phyloP scores from a whole-genome alignment of 1,140 invertebrate genomes.

The Drosophila leontia region DNA sequence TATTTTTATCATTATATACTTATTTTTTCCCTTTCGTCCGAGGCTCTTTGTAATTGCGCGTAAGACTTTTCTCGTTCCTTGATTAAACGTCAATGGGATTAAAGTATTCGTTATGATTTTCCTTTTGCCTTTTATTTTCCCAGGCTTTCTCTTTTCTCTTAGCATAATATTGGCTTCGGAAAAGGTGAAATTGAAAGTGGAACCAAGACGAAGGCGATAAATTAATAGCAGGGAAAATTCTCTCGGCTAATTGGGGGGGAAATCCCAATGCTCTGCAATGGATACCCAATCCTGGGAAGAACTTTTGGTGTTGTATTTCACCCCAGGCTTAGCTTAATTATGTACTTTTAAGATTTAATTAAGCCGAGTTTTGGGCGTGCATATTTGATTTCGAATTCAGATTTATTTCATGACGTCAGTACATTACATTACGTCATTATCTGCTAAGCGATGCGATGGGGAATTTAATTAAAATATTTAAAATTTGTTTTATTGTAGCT shows the following conservation, averaged over 20 bases:
- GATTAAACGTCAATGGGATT: slow-evolving; percentile 82
- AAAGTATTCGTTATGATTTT: slow-evolving; percentile 62
- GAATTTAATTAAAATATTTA: no score
- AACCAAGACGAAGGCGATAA: slow-evolving; percentile 13
- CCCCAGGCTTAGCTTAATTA: neutral
- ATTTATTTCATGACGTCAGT: neutral
- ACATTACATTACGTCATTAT: no score
- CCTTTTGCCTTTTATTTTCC: neutral
- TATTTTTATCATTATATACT: slow-evolving; percentile 29
- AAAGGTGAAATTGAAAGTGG: slow-evolving; percentile 33
- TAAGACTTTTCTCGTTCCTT: slow-evolving; percentile 30
- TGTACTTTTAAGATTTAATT: slow-evolving; percentile 13
- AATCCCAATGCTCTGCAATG: slow-evolving; percentile 2
- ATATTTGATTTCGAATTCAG: neutral
- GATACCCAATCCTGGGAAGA: neutral
- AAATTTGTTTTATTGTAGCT: no score
- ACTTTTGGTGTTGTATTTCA: slow-evolving; percentile 3
- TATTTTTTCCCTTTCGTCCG: neutral
- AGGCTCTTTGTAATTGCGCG: slow-evolving; percentile 31
- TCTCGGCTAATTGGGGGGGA: neutral
- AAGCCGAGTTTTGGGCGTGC: neutral
- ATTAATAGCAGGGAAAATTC: slow-evolving; percentile 19
- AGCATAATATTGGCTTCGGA: slow-evolving; percentile 44
- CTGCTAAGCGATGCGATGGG: no score
- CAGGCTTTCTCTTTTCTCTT: slow-evolving; percentile 5